phyloP scores from a whole-genome alignment of 2,888 invertebrate genomes.

The Patella pellucida region DNA sequence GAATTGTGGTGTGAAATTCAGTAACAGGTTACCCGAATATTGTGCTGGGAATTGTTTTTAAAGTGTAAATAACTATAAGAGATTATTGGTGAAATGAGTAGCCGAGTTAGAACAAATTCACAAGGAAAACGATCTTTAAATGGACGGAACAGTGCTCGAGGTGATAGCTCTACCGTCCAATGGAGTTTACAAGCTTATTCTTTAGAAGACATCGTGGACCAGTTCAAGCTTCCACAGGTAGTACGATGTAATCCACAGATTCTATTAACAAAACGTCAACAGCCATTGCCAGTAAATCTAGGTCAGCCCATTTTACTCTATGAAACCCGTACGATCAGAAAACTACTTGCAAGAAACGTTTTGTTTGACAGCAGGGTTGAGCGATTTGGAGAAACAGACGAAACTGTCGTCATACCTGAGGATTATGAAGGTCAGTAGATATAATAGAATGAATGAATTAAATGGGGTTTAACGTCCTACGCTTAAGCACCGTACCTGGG shows the following conservation, averaged over 20 bases:
- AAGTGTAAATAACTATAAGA: too few species aligned
- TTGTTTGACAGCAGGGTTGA: slow-evolving; percentile 37
- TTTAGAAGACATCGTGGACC: slow-evolving; percentile 45
- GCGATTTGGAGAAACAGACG: slow-evolving; percentile 50
- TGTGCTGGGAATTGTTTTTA: too few species aligned
- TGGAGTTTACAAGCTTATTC: slow-evolving; percentile 56
- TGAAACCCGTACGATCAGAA: slow-evolving; percentile 47
- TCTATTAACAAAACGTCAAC: slow-evolving; percentile 39
- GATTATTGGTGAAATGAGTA: background rate
- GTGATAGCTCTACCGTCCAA: slow-evolving; percentile 33
- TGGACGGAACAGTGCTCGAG: background rate
- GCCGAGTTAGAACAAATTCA: background rate
- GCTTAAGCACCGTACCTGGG: too few species aligned
- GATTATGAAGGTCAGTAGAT: slow-evolving; percentile 58
- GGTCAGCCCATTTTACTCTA: slow-evolving; percentile 51
- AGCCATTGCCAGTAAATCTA: slow-evolving; percentile 48
- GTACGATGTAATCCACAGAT: slow-evolving; percentile 52
- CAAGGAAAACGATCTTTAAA: background rate
- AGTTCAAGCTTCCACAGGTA: slow-evolving; percentile 51
- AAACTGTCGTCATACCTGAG: slow-evolving; percentile 57
- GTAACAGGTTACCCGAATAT: too few species aligned
- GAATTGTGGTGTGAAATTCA: too few species aligned
- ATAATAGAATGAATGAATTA: too few species aligned
- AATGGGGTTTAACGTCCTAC: too few species aligned
- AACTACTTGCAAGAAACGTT: slow-evolving; percentile 55